Conservation (phyloP, 2,113 vertebrate genomes). For the Brachyistius frenatus region DNA sequence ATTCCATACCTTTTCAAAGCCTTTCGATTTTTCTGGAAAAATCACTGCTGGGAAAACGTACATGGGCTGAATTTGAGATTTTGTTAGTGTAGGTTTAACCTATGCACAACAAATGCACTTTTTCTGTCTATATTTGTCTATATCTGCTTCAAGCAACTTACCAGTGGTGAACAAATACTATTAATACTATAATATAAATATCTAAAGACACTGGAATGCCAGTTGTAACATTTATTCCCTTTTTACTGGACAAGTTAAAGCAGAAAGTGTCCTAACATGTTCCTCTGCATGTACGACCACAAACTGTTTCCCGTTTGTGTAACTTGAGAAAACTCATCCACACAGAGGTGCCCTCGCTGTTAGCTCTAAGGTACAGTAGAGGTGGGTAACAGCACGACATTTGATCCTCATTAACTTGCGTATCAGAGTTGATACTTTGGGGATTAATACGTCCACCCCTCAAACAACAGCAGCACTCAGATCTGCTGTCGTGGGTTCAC, state of each 20-base stretch:
- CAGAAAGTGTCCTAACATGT: not conserved
- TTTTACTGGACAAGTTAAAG: slow-evolving; percentile 15
- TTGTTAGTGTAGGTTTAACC: slow-evolving; percentile 19
- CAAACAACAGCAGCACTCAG: not conserved
- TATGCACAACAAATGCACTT: slow-evolving; percentile 45
- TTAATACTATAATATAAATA: not conserved
- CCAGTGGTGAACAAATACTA: not conserved
- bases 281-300: slow-evolving; percentile 31
- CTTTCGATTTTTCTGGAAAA: slow-evolving; percentile 20
- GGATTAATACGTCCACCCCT: not conserved
- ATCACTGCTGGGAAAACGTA: slow-evolving; percentile 24
- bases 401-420: not conserved
- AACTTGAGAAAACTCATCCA: too few species aligned
- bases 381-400: not conserved
- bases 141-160: slow-evolving; percentile 22
- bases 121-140: slow-evolving; percentile 46
- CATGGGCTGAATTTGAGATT: slow-evolving; percentile 46
- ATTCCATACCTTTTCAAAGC: not conserved
- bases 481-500: not conserved
- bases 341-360: not conserved
- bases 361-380: not conserved
- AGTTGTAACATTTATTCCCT: slow-evolving; percentile 19
- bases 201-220: slow-evolving; percentile 4
- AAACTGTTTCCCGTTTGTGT: not conserved
- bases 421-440: not conserved